Base-by-base conservation (phyloP, 2,797 vertebrate species). In the Pachyuromys duprasi region DNA sequence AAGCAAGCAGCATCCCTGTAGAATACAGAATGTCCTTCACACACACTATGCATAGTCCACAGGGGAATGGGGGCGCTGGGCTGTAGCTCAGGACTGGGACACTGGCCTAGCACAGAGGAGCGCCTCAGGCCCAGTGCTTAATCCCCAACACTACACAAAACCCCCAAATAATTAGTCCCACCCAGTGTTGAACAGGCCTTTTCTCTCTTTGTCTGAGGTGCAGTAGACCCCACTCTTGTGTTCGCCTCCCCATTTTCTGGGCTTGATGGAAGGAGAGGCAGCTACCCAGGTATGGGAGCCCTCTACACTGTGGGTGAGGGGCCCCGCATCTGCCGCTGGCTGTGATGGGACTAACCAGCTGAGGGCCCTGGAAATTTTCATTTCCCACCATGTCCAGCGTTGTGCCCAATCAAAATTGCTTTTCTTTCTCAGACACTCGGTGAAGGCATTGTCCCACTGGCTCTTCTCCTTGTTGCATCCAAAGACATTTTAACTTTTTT, bases 361-460 rank as follows among this genome's bases (percentile, higher is more conserved):
- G 78, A 55, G 67, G 53, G 31, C 83, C 75, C 74, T 79, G 45
- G 81, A 63, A 91, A 62, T 31, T 65, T 62, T 87, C 62, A 93
- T 62, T 84, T 92, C 78, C 91, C 89, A 72, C 76, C 4, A 42
- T 55, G 89, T 72, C 72, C 78, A 57, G 14, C 94, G 63, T 63
- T 15, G 2, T n/a, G 86, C 26, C 45, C 15, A 17, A 15, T 28
- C 62, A 36, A 69, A 55, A 20, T 60, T 9, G 12, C 75, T 53
- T 62, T n/a, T 49, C 76, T 93, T 33, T 8, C 69, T 31, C 69
- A 82, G n/a, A 24, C 1, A 15, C 60, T 90, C 65, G 0, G 26
- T 60, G 31, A 14, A 82, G 76, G 72, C 2, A 0, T 31, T 1
- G 63, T 53, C 79, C 22, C 1, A 24, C 28, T 0, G 36, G 45